Base-by-base conservation (phyloP, 2,888 invertebrate genomes). In the Atrina japonica region DNA sequence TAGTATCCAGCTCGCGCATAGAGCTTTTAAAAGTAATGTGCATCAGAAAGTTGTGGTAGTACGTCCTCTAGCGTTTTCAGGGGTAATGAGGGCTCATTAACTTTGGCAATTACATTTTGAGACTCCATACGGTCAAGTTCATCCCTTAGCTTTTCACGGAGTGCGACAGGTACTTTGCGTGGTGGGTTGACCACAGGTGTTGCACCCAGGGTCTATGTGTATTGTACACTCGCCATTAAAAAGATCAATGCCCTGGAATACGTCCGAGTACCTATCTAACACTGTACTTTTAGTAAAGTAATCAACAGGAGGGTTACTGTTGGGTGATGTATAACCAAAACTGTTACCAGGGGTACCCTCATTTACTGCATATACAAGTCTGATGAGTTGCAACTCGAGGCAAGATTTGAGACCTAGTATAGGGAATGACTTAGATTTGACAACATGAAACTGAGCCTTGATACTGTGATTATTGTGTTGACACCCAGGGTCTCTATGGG, bases 191-290 rank as follows among this genome's bases (percentile, higher is more conserved):
- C 45, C 14, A 59, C 59, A 16, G 41, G 25, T 2, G 41, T 25
- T 25, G 43, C 55, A 5, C 35, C n/a, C 35, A 18, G 7, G 35
- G 18, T 30, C 35, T 18, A 55, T 18, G 30, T 35, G 11, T 35
- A 35, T 35, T 35, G 35, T 35, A 35, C 35, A 35, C 11, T 35
- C 35, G 11, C 35, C 35, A 11, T n/a, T 27, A 3, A 55, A 55
- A 55, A 55, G 55, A 30, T 11, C 55, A 55, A n/a, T 55, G n/a
- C 18, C 55, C 55, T 55, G 30, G n/a, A 55, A n/a, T 21, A 9
- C 27, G n/a, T 29, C 50, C 18, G 16, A 50, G 35, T 35, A 35
- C 35, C 35, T 35, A 5, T 35, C 35, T 35, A 35, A 7, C 11
- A 35, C 35, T 35, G 35, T 35, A 11, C 11, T 5, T 35, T 35